Percentiles rank a stretch among this genome's conserved stretches.
Conservation (phyloP, 2,888 invertebrate species). For the Cephalotes varians region DNA sequence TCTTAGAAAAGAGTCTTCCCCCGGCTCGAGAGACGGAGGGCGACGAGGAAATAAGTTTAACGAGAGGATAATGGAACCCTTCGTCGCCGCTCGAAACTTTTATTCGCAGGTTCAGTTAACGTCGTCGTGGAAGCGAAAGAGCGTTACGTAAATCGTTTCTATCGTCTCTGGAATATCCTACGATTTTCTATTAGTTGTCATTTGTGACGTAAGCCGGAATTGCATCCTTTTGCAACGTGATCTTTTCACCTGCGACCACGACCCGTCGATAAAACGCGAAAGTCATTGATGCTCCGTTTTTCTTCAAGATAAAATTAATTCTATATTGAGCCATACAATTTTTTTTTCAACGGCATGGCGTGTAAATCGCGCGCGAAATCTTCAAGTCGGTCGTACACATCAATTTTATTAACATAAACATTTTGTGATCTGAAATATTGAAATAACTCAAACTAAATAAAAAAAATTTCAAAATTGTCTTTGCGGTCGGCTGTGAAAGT, state of each 20-base stretch:
- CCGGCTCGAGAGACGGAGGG: background rate
- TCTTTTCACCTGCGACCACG: background rate
- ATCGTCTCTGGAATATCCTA: slow-evolving; percentile 12
- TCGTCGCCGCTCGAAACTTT: slow-evolving; percentile 50
- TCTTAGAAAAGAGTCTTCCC: slow-evolving; percentile 24
- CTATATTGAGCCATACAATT: background rate
- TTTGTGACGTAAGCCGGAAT: slow-evolving; percentile 19
- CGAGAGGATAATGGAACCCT: slow-evolving; percentile 53
- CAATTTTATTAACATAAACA: background rate
- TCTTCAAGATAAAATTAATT: slow-evolving; percentile 7
- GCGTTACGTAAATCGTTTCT: slow-evolving; percentile 31
- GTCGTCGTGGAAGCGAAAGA: background rate
- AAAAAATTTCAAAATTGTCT: background rate
- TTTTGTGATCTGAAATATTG: background rate
- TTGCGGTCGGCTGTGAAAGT: background rate
- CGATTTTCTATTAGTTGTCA: slow-evolving; percentile 34
- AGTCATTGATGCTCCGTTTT: background rate
- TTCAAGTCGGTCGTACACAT: background rate
- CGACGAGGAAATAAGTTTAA: slow-evolving; percentile 53
- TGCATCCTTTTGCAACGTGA: background rate
- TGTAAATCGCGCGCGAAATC: background rate
- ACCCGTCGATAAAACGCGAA: background rate
- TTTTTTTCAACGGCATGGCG: background rate
- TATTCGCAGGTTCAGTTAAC: slow-evolving; percentile 38
- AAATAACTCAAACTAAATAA: background rate